Percentiles rank a stretch among this genome's conserved stretches.
Evolutionary conservation across 64 coral and sea anemone species (phyloP).

Genomic region (Cladopsammia gracilis): DNA sequence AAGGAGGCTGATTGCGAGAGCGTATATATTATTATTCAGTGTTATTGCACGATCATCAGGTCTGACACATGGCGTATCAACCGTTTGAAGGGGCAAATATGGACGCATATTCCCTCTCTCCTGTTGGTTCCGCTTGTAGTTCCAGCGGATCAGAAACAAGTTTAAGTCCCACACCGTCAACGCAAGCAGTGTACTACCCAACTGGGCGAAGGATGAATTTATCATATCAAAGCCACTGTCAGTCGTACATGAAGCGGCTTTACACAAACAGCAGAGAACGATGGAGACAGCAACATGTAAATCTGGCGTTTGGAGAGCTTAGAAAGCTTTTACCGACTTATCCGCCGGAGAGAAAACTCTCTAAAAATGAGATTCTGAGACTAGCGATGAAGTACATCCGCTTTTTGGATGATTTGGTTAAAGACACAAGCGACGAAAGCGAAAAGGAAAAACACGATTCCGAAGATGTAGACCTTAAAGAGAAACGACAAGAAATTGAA

Average conservation of each 20-base stretch:
- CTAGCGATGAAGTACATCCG: constrained; percentile 91
- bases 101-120: constrained; percentile 30
- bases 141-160: constrained; percentile 76
- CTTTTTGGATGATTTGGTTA: constrained; percentile 75
- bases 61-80: background rate
- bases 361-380: constrained; percentile 92
- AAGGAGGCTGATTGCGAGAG: background rate
- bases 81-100: constrained; percentile 9
- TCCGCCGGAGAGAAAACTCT: constrained; percentile 83
- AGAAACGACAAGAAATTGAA: background rate
- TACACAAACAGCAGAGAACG: constrained; percentile 86
- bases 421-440: constrained; percentile 62
- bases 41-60: background rate
- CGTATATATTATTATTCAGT: background rate
- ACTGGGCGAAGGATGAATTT: constrained; percentile 32
- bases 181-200: constrained; percentile 24
- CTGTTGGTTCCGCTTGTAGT: constrained; percentile 48
- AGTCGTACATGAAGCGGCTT: constrained; percentile 80
- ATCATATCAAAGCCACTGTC: constrained; percentile 47
- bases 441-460: background rate
- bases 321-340: constrained; percentile 88
- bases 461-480: background rate
- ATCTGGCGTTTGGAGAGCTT: constrained; percentile 82
- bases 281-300: constrained; percentile 89
- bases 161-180: constrained; percentile 58